Conservation (phyloP, 2,888 invertebrate genomes). For the Prosopocoilus inquinatus region DNA sequence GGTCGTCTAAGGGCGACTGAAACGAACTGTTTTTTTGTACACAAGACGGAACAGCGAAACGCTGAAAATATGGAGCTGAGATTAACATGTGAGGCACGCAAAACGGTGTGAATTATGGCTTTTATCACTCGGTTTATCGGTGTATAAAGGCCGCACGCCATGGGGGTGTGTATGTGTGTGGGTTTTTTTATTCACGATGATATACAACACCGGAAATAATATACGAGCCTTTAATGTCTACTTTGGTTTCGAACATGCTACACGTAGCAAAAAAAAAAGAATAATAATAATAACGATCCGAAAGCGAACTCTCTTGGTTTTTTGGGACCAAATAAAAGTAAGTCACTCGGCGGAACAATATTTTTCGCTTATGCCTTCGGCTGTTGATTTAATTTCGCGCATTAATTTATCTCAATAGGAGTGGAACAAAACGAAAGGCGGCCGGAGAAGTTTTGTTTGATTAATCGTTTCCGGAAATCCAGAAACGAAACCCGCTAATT, state of each 20-base stretch:
- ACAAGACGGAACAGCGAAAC: no score
- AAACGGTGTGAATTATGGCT: conserved; percentile 18
- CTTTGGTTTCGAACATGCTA: no score
- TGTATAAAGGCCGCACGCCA: conserved; percentile 13
- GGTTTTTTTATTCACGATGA: neutral
- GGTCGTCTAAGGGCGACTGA: no score
- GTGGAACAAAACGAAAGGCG: neutral
- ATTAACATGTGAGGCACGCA: neutral
- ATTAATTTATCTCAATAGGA: neutral
- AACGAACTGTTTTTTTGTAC: no score
- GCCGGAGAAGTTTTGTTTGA: neutral
- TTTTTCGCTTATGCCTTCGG: no score
- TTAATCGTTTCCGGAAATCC: neutral
- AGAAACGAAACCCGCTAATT: conserved; percentile 4
- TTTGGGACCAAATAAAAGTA: no score
- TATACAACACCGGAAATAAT: neutral
- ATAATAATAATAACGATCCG: no score
- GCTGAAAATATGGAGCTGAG: neutral
- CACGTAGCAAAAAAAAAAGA: no score
- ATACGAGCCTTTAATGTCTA: no score
- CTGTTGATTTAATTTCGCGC: no score
- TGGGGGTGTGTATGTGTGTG: neutral
- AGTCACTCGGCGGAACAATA: no score
- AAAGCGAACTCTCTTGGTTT: no score
- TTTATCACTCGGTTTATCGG: conserved; percentile 14